These are phyloP conservation scores for Oplegnathus fasciatus DNA, from an alignment of 2,113 vertebrate species.

Conservation along the genomic window DNA sequence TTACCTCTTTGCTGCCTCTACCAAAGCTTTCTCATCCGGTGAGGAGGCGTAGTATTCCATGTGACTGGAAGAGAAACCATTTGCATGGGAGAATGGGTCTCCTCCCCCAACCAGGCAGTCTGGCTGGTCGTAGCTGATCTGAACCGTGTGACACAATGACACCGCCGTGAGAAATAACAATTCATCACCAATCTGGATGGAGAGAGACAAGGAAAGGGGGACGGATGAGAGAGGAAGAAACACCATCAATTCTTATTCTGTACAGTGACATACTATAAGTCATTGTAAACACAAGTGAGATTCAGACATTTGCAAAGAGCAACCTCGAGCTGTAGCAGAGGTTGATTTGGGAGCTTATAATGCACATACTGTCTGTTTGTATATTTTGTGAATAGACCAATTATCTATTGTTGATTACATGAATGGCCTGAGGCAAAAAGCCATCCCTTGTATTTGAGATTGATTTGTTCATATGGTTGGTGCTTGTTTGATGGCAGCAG, in stretches of 20 bases:
- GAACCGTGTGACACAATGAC: conserved; percentile 96
- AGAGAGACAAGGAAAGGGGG: not conserved
- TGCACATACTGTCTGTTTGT: not conserved
- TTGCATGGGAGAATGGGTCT: conserved; percentile 88
- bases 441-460: not conserved
- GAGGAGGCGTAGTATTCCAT: conserved; percentile 98
- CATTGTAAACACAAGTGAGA: not conserved
- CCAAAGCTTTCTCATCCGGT: conserved; percentile 97
- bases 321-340: not conserved
- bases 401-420: not conserved
- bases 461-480: not conserved
- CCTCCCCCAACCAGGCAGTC: conserved; percentile 79
- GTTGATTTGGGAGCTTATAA: not conserved
- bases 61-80: conserved; percentile 82
- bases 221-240: conserved; percentile 13
- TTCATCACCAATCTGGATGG: conserved; percentile 88
- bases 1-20: conserved; percentile 95
- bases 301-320: not conserved
- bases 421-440: not conserved
- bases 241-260: not conserved
- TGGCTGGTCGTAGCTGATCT: conserved; percentile 92
- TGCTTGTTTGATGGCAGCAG: not conserved
- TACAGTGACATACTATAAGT: not conserved
- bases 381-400: not conserved
- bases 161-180: conserved; percentile 96